Conservation (phyloP, 2,888 invertebrate genomes). For the Mythimna loreyi region DNA sequence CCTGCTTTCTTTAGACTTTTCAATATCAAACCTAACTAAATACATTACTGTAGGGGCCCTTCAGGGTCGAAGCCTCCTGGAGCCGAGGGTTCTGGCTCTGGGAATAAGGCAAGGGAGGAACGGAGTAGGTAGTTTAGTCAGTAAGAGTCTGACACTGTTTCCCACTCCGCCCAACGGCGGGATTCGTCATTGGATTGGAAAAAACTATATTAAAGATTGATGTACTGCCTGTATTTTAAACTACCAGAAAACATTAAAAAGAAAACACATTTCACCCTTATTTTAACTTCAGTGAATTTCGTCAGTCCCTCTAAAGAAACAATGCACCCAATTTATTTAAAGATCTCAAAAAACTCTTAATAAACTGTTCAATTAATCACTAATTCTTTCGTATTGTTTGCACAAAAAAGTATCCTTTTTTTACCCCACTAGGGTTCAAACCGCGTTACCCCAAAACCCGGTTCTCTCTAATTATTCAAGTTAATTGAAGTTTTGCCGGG, state of each 20-base stretch:
- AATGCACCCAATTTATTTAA: slow-evolving; percentile 27
- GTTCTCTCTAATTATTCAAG: slow-evolving; percentile 74
- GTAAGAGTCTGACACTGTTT: too few relatives aligned
- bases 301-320: neutral
- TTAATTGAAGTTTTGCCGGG: slow-evolving; percentile 75
- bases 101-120: too few relatives aligned
- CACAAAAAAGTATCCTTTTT: slow-evolving; percentile 55
- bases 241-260: neutral
- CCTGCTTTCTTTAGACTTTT: too few relatives aligned
- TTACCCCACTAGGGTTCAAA: slow-evolving; percentile 64
- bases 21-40: too few relatives aligned
- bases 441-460: slow-evolving; percentile 50
- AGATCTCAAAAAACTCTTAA: slow-evolving; percentile 35
- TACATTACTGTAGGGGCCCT: too few relatives aligned
- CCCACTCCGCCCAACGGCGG: too few relatives aligned
- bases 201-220: too few relatives aligned
- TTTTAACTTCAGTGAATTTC: slow-evolving; percentile 11
- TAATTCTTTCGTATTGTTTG: slow-evolving; percentile 52
- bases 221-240: neutral
- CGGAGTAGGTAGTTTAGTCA: too few relatives aligned
- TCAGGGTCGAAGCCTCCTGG: too few relatives aligned
- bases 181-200: too few relatives aligned
- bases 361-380: slow-evolving; percentile 51
- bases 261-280: neutral
- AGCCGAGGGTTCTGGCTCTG: too few relatives aligned